Evolutionary conservation across 1,140 invertebrate genomes (phyloP), one percentile per base, ranked within the genome.

Genomic region (Drusus annulatus): DNA sequence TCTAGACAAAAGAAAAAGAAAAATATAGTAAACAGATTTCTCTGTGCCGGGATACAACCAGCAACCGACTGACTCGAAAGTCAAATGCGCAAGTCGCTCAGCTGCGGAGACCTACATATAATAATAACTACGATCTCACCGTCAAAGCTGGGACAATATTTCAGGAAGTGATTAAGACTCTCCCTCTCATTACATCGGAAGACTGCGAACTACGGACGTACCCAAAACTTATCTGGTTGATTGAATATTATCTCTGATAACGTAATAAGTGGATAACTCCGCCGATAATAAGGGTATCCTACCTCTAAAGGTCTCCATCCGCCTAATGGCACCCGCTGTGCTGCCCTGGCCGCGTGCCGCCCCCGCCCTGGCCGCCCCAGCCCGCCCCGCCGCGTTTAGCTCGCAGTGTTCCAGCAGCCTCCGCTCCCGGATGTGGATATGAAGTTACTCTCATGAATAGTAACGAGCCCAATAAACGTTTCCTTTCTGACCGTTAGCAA

Each of bases 401-500:
- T 13, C 69, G 1, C 45, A 71, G 68, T 23, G 56, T 68, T 68
- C 19, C 19, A 68, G 25, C 63, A 73, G 69, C 69, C 50, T 73
- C 19, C 13, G 51, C 17, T 10, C 21, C 71, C 71, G 71, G 71
- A 75, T 58, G 71, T 75, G 52, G 51, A 75, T 75, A 75, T 75
- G 71, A 75, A 56, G 71, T 56, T 75, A 71, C 68, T 16, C 51
- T 58, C 51, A 75, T 75, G 71, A 75, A 75, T 75, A 75, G 52
- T 75, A 75, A 75, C 28, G 52, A 31, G 17, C 23, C 71, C 51
- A 56, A 75, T 75, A 75, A 75, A 36, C 71, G 71, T 75, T 56
- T 75, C 51, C 69, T 75, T 51, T 28, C 71, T 75, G 71, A 75
- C 71, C 52, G 71, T 75, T 58, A 28, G 8, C 16, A 75, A 75